These are phyloP conservation scores for Clivina fossor DNA, from an alignment of 2,888 invertebrate species.

Conservation along the genomic window DNA sequence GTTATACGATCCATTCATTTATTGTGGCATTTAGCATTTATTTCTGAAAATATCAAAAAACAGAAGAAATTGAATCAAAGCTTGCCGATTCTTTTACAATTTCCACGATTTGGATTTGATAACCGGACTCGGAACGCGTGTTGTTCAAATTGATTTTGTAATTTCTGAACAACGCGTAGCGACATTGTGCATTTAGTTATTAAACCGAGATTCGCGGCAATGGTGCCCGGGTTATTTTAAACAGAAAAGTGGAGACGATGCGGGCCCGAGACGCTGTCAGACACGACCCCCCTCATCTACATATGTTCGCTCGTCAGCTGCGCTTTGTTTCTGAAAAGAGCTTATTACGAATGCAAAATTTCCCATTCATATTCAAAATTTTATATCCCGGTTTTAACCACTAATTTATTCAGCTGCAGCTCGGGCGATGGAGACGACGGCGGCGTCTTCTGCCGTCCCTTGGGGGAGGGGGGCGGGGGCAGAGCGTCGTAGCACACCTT, in stretches of 20 bases:
- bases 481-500: background rate
- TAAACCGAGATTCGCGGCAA: conserved; percentile 23
- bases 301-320: conserved; percentile 63
- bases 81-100: background rate
- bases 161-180: background rate
- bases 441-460: conserved; percentile 51
- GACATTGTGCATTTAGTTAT: conserved; percentile 8
- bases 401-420: conserved; percentile 71
- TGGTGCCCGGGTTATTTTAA: conserved; percentile 4
- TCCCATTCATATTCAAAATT: conserved; percentile 89
- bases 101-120: conserved; percentile 20
- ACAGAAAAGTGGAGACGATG: background rate
- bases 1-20: too few relatives aligned
- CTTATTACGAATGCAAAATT: conserved; percentile 85
- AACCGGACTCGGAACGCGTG: background rate
- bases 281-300: conserved; percentile 55
- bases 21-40: too few relatives aligned
- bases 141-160: conserved; percentile 23
- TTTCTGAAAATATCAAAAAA: too few relatives aligned
- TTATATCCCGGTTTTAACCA: conserved; percentile 76
- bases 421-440: background rate
- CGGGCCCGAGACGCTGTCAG: conserved; percentile 14
- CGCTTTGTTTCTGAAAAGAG: conserved; percentile 64
- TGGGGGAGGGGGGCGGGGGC: too few relatives aligned
- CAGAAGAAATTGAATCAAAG: too few relatives aligned